Evolutionary conservation across 2,113 vertebrate genomes (phyloP).

Genomic region (Nyctibius bracteatus): DNA sequence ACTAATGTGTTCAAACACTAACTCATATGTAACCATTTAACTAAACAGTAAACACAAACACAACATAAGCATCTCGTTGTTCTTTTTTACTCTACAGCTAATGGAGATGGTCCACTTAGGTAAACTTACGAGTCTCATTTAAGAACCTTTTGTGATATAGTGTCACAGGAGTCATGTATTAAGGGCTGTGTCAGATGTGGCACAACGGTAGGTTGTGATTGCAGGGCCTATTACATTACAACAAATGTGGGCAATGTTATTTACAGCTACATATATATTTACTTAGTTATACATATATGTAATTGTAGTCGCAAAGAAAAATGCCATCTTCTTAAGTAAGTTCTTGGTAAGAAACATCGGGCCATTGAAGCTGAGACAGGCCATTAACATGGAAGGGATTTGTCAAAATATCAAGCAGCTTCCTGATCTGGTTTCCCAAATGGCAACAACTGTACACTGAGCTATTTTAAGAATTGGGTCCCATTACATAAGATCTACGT

Average conservation of each 20-base stretch:
- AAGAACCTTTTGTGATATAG: not conserved
- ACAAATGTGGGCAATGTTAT: not conserved
- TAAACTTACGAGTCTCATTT: not conserved
- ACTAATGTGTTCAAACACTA: not conserved
- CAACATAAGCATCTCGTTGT: not conserved
- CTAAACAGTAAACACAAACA: not conserved
- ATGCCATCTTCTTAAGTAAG: not conserved
- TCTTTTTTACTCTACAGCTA: not conserved
- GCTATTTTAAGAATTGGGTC: not conserved
- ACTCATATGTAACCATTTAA: not conserved
- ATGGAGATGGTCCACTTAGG: no score
- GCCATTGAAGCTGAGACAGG: not conserved
- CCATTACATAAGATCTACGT: rapidly evolving
- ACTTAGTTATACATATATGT: not conserved
- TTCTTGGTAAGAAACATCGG: not conserved
- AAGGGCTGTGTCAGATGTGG: not conserved
- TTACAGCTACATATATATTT: not conserved
- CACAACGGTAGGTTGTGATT: not conserved
- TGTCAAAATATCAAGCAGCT: not conserved
- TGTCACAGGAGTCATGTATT: not conserved
- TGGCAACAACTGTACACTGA: rapidly evolving
- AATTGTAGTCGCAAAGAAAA: not conserved
- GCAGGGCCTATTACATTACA: not conserved
- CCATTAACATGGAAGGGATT: not conserved
- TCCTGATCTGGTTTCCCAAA: not conserved